Conservation (phyloP, 2,113 vertebrate species). For the Mustela nigripes region DNA sequence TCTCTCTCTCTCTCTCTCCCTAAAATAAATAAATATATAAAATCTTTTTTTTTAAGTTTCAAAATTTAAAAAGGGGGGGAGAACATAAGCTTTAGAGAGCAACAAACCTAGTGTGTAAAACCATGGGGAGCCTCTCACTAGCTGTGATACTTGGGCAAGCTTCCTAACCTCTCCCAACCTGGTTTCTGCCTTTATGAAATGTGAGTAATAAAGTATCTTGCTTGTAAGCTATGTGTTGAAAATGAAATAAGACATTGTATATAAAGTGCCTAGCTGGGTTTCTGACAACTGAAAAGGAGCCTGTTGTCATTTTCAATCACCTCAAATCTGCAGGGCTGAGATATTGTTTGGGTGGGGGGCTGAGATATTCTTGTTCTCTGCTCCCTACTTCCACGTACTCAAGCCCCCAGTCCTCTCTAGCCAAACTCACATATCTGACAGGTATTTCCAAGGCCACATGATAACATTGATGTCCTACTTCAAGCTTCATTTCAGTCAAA, state of each 20-base stretch:
- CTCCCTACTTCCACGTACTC: neutral
- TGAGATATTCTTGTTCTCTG: neutral
- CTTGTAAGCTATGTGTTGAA: neutral
- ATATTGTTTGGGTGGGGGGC: neutral
- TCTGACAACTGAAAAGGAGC: neutral
- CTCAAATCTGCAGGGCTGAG: neutral
- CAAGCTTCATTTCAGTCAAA: neutral
- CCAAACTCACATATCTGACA: constrained; percentile 3
- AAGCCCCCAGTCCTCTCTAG: constrained; percentile 12
- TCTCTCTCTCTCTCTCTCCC: no score
- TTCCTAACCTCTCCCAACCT: constrained; percentile 35
- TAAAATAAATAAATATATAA: neutral
- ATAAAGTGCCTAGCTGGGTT: neutral
- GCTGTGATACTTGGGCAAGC: neutral
- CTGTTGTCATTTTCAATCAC: constrained; percentile 17
- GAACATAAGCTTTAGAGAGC: constrained; percentile 41
- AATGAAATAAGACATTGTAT: constrained; percentile 49
- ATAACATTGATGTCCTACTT: neutral
- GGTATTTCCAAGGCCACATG: neutral
- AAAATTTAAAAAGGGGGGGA: neutral
- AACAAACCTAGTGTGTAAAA: constrained; percentile 1
- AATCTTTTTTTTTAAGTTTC: neutral
- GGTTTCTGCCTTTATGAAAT: constrained; percentile 46
- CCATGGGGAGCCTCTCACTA: neutral
- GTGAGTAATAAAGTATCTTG: constrained; percentile 5